A percentile compares a stretch with the other conserved stretches of the same genome.
phyloP scores from a whole-genome alignment of 2,888 invertebrate species.

The Coelinius sp. region DNA sequence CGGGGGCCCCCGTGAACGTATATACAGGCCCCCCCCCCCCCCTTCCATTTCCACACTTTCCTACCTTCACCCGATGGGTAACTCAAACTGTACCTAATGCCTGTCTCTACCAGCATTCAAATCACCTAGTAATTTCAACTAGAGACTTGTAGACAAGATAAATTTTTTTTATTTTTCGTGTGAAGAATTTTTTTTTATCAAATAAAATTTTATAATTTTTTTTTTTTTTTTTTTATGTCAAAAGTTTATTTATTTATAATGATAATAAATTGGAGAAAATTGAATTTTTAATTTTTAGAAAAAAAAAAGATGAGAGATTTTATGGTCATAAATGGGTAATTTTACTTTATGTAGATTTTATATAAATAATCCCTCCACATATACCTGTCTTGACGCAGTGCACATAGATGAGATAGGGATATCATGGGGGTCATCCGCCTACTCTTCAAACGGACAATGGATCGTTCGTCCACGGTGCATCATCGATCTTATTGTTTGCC shows the following conservation, averaged over 20 bases:
- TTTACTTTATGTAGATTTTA: no score
- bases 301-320: no score
- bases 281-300: no score
- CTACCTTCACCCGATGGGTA: neutral
- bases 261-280: no score
- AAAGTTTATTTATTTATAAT: no score
- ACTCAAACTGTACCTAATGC: constrained; percentile 1
- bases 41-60: neutral
- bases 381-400: neutral
- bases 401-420: constrained; percentile 15
- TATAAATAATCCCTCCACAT: neutral
- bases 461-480: constrained; percentile 57
- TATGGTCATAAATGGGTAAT: no score
- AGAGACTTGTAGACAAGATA: neutral
- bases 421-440: constrained; percentile 30
- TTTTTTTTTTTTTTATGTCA: no score
- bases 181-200: no score
- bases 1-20: constrained; percentile 32
- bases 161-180: neutral
- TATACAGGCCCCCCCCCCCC: neutral
- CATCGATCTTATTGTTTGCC: constrained; percentile 62
- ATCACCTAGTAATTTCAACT: neutral
- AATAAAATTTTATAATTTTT: no score
- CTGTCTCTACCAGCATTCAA: constrained; percentile 2
- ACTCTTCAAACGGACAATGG: constrained; percentile 56